These are phyloP conservation scores for Herpetotheres cachinnans DNA, from an alignment of 2,113 vertebrate genomes.

Conservation along the genomic window DNA sequence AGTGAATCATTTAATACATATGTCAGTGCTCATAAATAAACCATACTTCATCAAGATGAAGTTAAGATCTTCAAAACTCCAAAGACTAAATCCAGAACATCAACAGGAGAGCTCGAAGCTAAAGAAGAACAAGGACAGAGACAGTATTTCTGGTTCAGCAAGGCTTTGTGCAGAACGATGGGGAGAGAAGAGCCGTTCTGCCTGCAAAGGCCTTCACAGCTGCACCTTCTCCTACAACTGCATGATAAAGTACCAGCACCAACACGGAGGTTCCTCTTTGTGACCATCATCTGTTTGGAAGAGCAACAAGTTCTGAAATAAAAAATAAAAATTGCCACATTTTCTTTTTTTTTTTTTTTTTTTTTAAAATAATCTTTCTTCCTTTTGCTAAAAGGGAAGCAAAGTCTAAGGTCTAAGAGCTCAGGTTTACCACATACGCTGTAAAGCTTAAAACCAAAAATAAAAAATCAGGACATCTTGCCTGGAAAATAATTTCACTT, in stretches of 20 bases:
- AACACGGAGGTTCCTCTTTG: background rate
- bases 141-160: background rate
- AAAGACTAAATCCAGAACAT: background rate
- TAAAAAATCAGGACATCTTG: background rate
- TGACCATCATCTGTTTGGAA: background rate
- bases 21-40: background rate
- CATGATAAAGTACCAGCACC: background rate
- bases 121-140: background rate
- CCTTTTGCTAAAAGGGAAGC: background rate
- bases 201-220: background rate
- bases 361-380: background rate
- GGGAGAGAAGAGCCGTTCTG: background rate
- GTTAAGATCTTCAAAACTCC: background rate
- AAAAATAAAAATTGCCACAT: background rate
- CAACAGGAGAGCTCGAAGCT: background rate
- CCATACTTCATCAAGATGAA: background rate
- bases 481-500: background rate
- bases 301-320: background rate
- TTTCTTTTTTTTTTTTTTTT: background rate
- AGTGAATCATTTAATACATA: background rate
- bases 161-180: background rate
- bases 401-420: background rate
- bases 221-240: background rate
- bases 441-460: background rate
- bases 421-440: background rate